phyloP scores from a whole-genome alignment of 2,113 vertebrate species.

The Pelecanus crispus region DNA sequence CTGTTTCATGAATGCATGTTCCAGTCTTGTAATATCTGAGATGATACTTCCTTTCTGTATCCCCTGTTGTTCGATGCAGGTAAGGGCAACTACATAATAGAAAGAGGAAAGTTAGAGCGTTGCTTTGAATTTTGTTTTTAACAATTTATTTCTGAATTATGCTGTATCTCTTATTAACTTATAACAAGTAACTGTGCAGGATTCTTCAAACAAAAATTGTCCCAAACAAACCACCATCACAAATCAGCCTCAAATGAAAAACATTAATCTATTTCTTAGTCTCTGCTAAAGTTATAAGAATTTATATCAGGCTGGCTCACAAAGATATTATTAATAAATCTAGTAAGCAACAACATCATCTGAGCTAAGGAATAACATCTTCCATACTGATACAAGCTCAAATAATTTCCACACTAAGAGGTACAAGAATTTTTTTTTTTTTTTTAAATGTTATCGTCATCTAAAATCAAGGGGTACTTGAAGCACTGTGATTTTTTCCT shows the following conservation, averaged over 20 bases:
- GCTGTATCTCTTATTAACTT: neutral
- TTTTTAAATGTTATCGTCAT: neutral
- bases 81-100: conserved; percentile 82
- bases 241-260: neutral
- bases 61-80: conserved; percentile 90
- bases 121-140: neutral
- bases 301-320: neutral
- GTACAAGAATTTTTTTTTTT: neutral
- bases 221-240: neutral
- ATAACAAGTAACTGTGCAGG: neutral
- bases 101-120: neutral
- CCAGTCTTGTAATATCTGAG: conserved; percentile 95
- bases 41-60: conserved; percentile 94
- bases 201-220: neutral
- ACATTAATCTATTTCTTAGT: neutral
- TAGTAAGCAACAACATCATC: neutral
- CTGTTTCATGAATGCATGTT: conserved; percentile 91
- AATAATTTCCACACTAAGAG: neutral
- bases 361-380: neutral
- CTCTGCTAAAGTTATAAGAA: neutral
- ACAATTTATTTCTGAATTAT: neutral
- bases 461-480: neutral
- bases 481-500: neutral
- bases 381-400: neutral
- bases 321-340: neutral